Evolutionary conservation across 2,888 invertebrate genomes (phyloP).

Genomic region (Orchesella flavescens): DNA sequence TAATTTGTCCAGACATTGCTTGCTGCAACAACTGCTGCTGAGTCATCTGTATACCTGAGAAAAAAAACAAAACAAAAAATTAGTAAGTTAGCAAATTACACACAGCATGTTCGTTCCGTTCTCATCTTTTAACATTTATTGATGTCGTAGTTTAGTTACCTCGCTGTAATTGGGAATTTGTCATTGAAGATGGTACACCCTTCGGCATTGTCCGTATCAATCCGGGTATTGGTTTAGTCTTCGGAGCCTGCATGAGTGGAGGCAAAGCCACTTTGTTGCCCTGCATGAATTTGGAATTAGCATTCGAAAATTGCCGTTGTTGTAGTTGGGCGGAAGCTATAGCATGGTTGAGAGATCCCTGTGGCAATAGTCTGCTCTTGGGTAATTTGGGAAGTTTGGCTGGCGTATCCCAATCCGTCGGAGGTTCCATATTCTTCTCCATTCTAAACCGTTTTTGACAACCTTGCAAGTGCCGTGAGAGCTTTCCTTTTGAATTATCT

Average conservation of each 20-base stretch:
- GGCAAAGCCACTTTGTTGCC: constrained; percentile 72
- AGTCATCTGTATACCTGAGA: constrained; percentile 54
- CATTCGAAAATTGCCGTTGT: constrained; percentile 73
- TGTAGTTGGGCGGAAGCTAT: constrained; percentile 72
- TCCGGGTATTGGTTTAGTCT: constrained; percentile 70
- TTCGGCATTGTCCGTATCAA: constrained; percentile 71
- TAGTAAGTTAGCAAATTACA: not conserved
- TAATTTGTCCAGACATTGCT: constrained; percentile 65
- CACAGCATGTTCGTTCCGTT: not conserved
- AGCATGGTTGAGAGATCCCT: constrained; percentile 62
- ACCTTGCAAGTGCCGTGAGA: constrained; percentile 89
- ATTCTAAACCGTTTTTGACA: constrained; percentile 93
- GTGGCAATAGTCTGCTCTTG: constrained; percentile 73
- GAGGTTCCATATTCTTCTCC: constrained; percentile 87
- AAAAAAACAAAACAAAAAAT: constrained; percentile 30
- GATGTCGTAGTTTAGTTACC: constrained; percentile 52
- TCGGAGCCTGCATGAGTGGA: constrained; percentile 75
- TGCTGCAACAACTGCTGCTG: constrained; percentile 69
- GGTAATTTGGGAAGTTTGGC: constrained; percentile 89
- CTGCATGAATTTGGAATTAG: constrained; percentile 72
- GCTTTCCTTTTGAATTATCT: constrained; percentile 92
- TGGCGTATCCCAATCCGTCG: constrained; percentile 93
- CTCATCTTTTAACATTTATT: not conserved
- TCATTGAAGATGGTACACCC: constrained; percentile 39
- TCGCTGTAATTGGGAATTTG: constrained; percentile 68